phyloP scores from a whole-genome alignment of 2,797 vertebrate genomes.

The Tapera naevia region DNA sequence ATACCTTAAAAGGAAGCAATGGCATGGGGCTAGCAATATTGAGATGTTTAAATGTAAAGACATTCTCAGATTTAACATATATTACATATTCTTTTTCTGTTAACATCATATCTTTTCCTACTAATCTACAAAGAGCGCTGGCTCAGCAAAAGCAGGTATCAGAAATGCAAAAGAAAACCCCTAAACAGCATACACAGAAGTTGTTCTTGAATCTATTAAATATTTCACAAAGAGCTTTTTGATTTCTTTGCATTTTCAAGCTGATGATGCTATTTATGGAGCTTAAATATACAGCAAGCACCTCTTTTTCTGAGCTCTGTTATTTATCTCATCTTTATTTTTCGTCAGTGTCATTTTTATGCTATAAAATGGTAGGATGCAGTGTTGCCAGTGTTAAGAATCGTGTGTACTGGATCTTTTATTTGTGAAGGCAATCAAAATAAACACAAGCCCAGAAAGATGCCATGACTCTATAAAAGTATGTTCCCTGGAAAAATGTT shows the following conservation, averaged over 20 bases:
- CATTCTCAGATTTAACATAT: not conserved
- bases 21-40: not conserved
- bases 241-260: not conserved
- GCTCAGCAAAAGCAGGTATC: not conserved
- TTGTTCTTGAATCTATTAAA: not conserved
- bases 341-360: not conserved
- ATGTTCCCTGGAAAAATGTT: not conserved
- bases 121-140: not conserved
- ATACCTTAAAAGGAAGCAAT: not conserved
- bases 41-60: not conserved
- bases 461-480: not conserved
- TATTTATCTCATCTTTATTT: not conserved
- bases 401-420: too few species aligned
- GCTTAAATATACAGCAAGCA: not conserved
- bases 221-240: not conserved
- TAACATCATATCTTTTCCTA: not conserved
- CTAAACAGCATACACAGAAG: not conserved
- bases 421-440: not conserved
- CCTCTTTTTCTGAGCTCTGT: not conserved
- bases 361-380: not conserved
- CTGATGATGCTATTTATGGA: not conserved
- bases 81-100: not conserved
- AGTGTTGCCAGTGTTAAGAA: not conserved
- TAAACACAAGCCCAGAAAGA: not conserved
- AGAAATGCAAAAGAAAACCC: not conserved